phyloP scores from a whole-genome alignment of 2,797 vertebrate species.

The Corythornis leucogaster region DNA sequence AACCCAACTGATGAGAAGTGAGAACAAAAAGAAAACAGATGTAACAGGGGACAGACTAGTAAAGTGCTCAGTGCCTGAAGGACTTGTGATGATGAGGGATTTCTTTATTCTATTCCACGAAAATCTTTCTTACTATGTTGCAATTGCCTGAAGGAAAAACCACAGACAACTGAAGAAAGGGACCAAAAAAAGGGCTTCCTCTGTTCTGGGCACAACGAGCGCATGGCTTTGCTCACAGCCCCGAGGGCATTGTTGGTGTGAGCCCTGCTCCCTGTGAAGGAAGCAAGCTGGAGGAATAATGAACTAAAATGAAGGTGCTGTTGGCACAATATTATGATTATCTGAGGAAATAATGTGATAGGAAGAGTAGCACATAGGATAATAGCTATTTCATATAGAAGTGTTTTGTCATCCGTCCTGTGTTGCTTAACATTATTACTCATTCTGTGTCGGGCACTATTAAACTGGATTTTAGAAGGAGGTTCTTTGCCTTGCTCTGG shows the following conservation, averaged over 20 bases:
- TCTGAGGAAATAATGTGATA: constrained; percentile 66
- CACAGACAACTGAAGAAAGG: neutral
- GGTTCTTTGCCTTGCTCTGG: constrained; percentile 36
- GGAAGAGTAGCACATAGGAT: constrained; percentile 61
- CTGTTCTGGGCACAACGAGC: neutral
- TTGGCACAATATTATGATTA: constrained; percentile 70
- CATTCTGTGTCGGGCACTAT: constrained; percentile 53
- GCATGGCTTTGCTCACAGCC: neutral
- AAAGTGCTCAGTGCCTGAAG: neutral
- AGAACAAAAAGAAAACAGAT: neutral
- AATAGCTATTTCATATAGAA: constrained; percentile 59
- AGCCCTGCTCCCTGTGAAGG: constrained; percentile 27
- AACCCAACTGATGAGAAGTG: neutral
- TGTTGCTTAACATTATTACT: constrained; percentile 62
- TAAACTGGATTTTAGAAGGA: constrained; percentile 68
- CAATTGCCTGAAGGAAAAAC: neutral
- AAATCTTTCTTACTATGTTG: neutral
- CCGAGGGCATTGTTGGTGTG: constrained; percentile 47
- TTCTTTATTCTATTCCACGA: neutral
- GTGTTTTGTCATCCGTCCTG: constrained; percentile 63
- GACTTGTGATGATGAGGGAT: neutral
- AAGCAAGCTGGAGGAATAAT: constrained; percentile 43
- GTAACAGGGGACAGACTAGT: neutral
- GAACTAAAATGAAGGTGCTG: constrained; percentile 44
- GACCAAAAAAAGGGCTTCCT: constrained; percentile 1